phyloP scores from a whole-genome alignment of 2,113 vertebrate species.

The Daboia siamensis region DNA sequence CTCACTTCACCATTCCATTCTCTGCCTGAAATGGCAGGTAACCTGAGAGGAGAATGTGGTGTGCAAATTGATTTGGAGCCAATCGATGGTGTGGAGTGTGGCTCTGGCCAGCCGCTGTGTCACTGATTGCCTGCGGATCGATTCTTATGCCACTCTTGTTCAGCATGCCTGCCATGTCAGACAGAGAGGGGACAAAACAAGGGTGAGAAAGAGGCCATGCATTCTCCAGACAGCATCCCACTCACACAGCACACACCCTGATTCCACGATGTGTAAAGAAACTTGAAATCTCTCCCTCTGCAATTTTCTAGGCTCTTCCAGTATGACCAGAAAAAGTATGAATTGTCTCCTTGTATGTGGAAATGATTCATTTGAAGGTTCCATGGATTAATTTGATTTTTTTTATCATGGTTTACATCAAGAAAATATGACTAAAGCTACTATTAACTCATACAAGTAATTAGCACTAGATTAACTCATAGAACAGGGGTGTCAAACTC shows the following conservation, averaged over 20 bases:
- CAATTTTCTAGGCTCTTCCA: not conserved
- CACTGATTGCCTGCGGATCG: constrained; percentile 70
- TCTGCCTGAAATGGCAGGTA: constrained; percentile 70
- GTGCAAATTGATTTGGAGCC: constrained; percentile 74
- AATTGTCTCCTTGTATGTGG: not conserved
- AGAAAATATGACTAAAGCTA: not conserved
- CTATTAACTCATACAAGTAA: not conserved
- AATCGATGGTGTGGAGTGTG: constrained; percentile 65
- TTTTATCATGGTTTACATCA: not conserved
- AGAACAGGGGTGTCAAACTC: no score
- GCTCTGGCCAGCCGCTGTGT: constrained; percentile 64
- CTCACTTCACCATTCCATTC: constrained; percentile 61
- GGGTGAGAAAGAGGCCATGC: constrained; percentile 63
- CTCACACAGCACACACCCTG: not conserved
- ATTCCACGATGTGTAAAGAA: constrained; percentile 8
- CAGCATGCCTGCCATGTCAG: constrained; percentile 70
- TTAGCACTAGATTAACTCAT: not conserved
- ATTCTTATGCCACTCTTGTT: constrained; percentile 67
- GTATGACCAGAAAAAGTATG: not conserved
- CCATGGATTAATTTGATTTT: not conserved
- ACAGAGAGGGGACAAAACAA: constrained; percentile 61
- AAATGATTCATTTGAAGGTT: not conserved
- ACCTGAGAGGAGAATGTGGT: constrained; percentile 61
- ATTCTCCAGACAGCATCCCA: constrained; percentile 51
- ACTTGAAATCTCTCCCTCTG: not conserved